Evolutionary conservation across 2,113 vertebrate species (phyloP).

Genomic region (Esox niger): DNA sequence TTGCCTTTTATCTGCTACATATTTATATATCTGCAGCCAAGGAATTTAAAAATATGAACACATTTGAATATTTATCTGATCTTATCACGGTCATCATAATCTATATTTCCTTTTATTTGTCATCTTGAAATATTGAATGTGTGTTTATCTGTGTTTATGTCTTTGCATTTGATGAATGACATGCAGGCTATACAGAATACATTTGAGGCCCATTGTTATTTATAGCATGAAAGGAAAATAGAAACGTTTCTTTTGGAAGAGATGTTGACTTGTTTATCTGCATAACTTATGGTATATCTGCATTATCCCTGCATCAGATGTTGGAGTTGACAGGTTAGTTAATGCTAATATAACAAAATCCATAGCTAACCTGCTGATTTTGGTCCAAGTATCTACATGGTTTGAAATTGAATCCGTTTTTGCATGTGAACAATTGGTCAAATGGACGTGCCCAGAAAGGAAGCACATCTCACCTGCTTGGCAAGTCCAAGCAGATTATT

Average conservation of each 20-base stretch:
- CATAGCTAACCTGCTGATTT: no score
- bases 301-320: no score
- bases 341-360: no score
- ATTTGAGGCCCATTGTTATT: not conserved
- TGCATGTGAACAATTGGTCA: no score
- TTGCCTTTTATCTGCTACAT: not conserved
- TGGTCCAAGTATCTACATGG: no score
- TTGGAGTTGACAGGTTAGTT: no score
- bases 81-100: slow-evolving; percentile 11
- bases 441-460: no score
- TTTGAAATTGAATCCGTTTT: no score
- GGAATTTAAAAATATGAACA: slow-evolving; percentile 2
- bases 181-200: not conserved
- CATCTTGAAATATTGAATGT: slow-evolving; percentile 1
- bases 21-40: slow-evolving; percentile 3
- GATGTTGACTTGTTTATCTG: not conserved
- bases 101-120: not conserved
- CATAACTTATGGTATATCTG: no score
- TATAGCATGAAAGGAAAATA: not conserved
- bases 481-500: no score
- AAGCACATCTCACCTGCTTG: no score
- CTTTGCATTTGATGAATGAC: not conserved
- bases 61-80: slow-evolving; percentile 20
- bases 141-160: not conserved
- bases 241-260: not conserved